These are phyloP conservation scores for Lottia scabra DNA, from an alignment of 2,888 invertebrate species.

Conservation along the genomic window DNA sequence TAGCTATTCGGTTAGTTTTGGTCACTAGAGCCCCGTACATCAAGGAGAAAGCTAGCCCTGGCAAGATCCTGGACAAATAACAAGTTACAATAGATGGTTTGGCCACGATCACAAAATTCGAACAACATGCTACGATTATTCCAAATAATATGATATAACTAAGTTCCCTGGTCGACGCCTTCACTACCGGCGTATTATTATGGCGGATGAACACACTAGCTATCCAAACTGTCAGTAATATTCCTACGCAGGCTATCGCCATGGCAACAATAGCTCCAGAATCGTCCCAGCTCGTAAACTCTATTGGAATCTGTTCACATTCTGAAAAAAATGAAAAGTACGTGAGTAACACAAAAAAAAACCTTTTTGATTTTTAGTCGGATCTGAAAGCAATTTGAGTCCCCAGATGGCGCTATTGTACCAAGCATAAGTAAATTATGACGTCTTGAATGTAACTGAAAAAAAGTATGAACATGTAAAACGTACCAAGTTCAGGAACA, in stretches of 20 bases:
- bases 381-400: no score
- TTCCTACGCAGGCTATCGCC: constrained; percentile 84
- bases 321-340: constrained; percentile 66
- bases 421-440: no score
- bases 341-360: no score
- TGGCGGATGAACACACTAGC: constrained; percentile 84
- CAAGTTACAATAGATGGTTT: constrained; percentile 83
- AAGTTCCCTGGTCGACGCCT: constrained; percentile 81
- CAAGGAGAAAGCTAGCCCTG: constrained; percentile 95
- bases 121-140: constrained; percentile 60
- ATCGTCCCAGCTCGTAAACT: constrained; percentile 76
- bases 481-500: no score
- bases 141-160: constrained; percentile 84
- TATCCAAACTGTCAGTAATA: constrained; percentile 82
- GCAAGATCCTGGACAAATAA: constrained; percentile 89
- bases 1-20: constrained; percentile 95
- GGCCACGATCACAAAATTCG: constrained; percentile 91
- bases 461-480: no score
- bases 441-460: no score
- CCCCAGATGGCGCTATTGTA: no score
- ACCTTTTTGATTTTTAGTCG: no score
- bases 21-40: constrained; percentile 97
- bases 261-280: constrained; percentile 76
- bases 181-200: constrained; percentile 95
- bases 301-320: constrained; percentile 76